Conservation (phyloP, 2,888 invertebrate genomes). For the Melolontha melolontha region DNA sequence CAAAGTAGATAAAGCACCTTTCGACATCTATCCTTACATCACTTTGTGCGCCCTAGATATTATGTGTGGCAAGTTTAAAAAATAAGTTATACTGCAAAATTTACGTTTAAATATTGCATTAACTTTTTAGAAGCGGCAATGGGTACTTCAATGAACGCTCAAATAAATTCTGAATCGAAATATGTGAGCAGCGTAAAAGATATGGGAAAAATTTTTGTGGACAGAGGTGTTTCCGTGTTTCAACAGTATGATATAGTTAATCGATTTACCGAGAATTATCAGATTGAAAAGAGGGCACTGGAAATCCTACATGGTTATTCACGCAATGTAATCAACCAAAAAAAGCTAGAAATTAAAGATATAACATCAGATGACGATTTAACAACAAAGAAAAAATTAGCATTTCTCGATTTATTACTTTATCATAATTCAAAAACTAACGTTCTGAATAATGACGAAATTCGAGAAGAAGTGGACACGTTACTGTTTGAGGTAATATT, state of each 20-base stretch:
- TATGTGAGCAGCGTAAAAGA: conserved; percentile 79
- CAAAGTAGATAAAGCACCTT: conserved; percentile 59
- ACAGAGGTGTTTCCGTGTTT: conserved; percentile 64
- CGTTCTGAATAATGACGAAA: conserved; percentile 57
- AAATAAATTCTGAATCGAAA: conserved; percentile 73
- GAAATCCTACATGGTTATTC: conserved; percentile 69
- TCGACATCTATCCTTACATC: conserved; percentile 74
- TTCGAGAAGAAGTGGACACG: conserved; percentile 49
- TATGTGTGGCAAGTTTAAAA: conserved; percentile 69
- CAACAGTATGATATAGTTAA: conserved; percentile 65
- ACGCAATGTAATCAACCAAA: conserved; percentile 68
- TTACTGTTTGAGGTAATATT: conserved; percentile 47
- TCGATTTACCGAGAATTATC: conserved; percentile 70
- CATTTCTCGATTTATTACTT: conserved; percentile 47
- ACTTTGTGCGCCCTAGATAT: conserved; percentile 72
- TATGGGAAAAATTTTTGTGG: conserved; percentile 48
- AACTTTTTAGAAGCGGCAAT: conserved; percentile 69
- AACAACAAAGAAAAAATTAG: conserved; percentile 38
- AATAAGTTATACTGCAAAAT: too few species aligned
- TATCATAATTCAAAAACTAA: conserved; percentile 54
- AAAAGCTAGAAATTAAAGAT: conserved; percentile 53
- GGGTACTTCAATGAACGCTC: conserved; percentile 80
- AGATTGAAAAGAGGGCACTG: conserved; percentile 67
- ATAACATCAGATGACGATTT: conserved; percentile 14
- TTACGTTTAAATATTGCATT: too few species aligned